Conservation (phyloP, 64 coral and sea anemone genomes). For the Montipora cactus region DNA sequence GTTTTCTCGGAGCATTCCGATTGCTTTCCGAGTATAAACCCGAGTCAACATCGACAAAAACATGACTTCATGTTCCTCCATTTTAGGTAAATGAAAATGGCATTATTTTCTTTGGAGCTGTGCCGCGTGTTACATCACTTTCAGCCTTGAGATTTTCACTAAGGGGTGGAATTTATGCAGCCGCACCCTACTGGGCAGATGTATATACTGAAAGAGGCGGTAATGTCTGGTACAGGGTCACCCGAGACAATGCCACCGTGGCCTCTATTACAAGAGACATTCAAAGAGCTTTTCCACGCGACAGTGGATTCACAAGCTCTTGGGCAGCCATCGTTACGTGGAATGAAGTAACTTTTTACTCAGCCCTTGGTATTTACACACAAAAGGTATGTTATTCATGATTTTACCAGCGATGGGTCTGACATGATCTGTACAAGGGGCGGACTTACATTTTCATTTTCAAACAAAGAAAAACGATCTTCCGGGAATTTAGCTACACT, state of each 20-base stretch:
- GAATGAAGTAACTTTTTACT: conserved; percentile 69
- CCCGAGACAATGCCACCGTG: background rate
- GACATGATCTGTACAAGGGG: no score
- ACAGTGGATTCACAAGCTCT: conserved; percentile 2
- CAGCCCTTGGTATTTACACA: background rate
- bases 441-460: no score
- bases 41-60: no score
- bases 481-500: no score
- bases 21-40: no score
- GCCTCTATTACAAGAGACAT: conserved; percentile 24
- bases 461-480: no score
- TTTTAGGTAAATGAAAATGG: conserved; percentile 73
- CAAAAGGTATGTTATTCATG: background rate
- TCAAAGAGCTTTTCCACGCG: conserved; percentile 1
- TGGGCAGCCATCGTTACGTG: conserved; percentile 66
- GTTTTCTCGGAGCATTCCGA: no score
- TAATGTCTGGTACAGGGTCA: conserved; percentile 69
- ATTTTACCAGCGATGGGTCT: background rate
- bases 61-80: background rate
- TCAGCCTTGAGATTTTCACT: background rate
- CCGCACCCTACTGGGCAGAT: conserved; percentile 79
- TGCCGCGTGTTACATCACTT: background rate
- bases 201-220: conserved; percentile 54
- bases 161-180: background rate
- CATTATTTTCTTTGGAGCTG: conserved; percentile 44